Evolutionary conservation across 1,140 invertebrate species (phyloP).

Genomic region (Reticulitermes speratus): DNA sequence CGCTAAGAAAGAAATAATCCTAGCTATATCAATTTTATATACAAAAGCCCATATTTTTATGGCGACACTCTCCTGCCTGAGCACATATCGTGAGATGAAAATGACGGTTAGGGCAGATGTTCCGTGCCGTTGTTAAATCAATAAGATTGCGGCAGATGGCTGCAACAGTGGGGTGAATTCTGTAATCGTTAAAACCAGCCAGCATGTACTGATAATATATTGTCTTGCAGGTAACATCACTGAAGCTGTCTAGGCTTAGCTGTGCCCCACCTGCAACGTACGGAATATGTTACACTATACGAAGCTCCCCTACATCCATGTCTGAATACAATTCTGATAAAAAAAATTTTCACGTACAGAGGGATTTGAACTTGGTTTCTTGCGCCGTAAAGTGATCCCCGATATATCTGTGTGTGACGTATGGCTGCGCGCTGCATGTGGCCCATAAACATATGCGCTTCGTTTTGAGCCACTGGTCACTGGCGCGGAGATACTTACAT

Average conservation of each 20-base stretch:
- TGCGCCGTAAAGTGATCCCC: neutral
- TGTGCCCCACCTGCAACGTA: neutral
- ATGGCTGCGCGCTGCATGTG: neutral
- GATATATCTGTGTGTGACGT: neutral
- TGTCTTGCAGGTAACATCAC: neutral
- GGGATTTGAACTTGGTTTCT: neutral
- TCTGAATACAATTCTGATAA: neutral
- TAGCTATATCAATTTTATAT: neutral
- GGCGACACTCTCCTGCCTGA: neutral
- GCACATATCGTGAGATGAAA: neutral
- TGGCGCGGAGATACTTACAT: neutral
- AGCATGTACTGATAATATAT: slow-evolving; percentile 5
- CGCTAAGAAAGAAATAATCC: neutral
- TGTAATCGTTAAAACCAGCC: slow-evolving; percentile 10
- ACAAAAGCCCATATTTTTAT: neutral
- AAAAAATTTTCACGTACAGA: neutral
- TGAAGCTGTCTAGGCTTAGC: neutral
- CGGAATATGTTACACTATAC: neutral
- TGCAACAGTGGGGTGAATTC: neutral
- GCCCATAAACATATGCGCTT: neutral
- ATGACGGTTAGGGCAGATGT: neutral
- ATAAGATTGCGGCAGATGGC: neutral
- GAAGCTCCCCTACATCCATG: neutral
- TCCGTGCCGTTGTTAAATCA: neutral
- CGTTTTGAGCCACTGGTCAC: neutral